Percentiles rank a stretch among this genome's conserved stretches.
These are phyloP conservation scores for Cheilinus undulatus DNA, from an alignment of 2,113 vertebrate genomes.

Conservation along the genomic window DNA sequence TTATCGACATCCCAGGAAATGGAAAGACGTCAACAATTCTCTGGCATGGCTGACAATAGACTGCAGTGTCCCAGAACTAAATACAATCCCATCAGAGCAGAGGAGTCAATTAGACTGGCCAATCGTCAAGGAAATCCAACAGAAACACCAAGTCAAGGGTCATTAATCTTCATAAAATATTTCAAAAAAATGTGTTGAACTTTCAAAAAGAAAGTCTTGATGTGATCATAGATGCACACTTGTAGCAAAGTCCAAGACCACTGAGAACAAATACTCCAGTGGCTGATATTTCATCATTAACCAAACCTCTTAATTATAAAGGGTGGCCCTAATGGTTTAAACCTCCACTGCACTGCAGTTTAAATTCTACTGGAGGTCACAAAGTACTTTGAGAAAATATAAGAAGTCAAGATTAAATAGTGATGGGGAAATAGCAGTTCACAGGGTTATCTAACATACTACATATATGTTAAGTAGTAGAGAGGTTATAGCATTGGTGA, in stretches of 20 bases:
- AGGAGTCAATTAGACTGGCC: constrained; percentile 7
- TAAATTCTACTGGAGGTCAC: background rate
- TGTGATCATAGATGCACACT: constrained; percentile 22
- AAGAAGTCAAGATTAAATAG: background rate
- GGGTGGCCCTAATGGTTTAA: too few relatives aligned
- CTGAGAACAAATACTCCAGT: background rate
- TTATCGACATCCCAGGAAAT: constrained; percentile 36
- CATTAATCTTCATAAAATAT: constrained; percentile 32
- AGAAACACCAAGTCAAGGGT: constrained; percentile 27
- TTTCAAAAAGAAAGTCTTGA: constrained; percentile 12
- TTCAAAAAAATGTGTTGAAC: background rate
- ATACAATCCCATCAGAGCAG: background rate
- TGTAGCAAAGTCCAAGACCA: background rate
- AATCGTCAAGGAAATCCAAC: constrained; percentile 22
- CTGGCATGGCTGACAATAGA: background rate
- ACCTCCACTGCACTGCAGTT: background rate
- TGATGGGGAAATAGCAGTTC: background rate
- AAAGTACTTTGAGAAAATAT: background rate
- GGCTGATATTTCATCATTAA: background rate
- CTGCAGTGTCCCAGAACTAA: constrained; percentile 27
- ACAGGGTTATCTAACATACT: too few relatives aligned
- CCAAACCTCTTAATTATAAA: background rate
- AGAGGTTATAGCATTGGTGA: too few relatives aligned
- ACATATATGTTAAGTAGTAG: too few relatives aligned
- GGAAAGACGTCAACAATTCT: constrained; percentile 24